These are phyloP conservation scores for Clupea harengus DNA, from an alignment of 2,113 vertebrate species.

Conservation along the genomic window DNA sequence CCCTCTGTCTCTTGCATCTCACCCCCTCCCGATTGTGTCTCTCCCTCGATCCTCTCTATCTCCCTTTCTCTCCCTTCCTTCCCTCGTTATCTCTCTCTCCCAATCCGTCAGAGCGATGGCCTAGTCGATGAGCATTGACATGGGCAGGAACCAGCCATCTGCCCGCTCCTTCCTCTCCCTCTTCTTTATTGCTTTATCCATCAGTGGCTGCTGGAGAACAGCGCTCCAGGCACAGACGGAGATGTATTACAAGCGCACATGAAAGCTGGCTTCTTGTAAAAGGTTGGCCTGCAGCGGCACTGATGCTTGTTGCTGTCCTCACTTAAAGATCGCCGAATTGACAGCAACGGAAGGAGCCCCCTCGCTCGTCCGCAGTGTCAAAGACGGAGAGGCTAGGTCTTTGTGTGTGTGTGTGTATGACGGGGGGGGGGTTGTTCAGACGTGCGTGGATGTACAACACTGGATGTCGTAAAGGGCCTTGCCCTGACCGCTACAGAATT, in stretches of 20 bases:
- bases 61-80: constrained; percentile 1
- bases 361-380: not conserved
- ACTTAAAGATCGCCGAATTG: constrained; percentile 28
- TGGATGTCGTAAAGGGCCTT: not conserved
- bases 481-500: not conserved
- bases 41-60: not conserved
- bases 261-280: constrained; percentile 40
- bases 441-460: not conserved
- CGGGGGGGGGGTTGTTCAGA: not conserved
- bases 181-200: constrained; percentile 43
- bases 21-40: not conserved
- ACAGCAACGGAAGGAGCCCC: not conserved
- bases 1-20: constrained; percentile 11
- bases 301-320: constrained; percentile 25
- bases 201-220: constrained; percentile 29
- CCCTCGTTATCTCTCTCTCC: not conserved
- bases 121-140: constrained; percentile 41
- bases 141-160: constrained; percentile 28
- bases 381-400: not conserved
- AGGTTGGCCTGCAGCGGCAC: not conserved
- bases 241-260: constrained; percentile 35
- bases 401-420: not conserved
- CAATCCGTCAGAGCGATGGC: constrained; percentile 3
- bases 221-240: constrained; percentile 31
- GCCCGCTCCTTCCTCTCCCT: constrained; percentile 20